Conservation (phyloP, 2,888 invertebrate genomes). For the Mimachlamys varia region DNA sequence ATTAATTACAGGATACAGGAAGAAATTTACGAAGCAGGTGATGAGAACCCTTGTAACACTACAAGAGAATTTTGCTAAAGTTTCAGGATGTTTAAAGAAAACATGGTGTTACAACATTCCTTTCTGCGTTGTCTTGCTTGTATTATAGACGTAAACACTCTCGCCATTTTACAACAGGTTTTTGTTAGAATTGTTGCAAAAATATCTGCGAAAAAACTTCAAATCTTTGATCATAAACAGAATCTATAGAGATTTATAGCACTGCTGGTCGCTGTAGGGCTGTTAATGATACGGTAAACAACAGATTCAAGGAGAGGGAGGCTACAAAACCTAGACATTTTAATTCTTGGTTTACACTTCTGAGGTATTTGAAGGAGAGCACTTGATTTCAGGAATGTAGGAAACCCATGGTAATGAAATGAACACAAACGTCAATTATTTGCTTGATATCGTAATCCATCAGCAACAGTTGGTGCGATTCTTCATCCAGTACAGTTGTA, state of each 20-base stretch:
- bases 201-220: neutral
- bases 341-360: neutral
- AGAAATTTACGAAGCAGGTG: neutral
- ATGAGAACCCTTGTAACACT: neutral
- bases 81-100: neutral
- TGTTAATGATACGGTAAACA: neutral
- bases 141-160: neutral
- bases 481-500: neutral
- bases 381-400: neutral
- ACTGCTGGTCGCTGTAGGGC: neutral
- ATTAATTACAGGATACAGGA: no score
- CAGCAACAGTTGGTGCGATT: neutral
- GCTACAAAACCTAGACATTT: neutral
- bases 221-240: neutral
- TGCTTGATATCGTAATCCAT: neutral
- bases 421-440: slow-evolving; percentile 21
- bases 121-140: neutral
- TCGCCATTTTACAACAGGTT: neutral
- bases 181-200: neutral
- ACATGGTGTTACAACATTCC: neutral
- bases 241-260: neutral
- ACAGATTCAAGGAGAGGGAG: neutral
- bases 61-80: neutral
- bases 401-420: neutral
- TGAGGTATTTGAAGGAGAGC: slow-evolving; percentile 9